phyloP scores from a whole-genome alignment of 2,797 vertebrate genomes.

The Pseudochaenichthys georgianus region DNA sequence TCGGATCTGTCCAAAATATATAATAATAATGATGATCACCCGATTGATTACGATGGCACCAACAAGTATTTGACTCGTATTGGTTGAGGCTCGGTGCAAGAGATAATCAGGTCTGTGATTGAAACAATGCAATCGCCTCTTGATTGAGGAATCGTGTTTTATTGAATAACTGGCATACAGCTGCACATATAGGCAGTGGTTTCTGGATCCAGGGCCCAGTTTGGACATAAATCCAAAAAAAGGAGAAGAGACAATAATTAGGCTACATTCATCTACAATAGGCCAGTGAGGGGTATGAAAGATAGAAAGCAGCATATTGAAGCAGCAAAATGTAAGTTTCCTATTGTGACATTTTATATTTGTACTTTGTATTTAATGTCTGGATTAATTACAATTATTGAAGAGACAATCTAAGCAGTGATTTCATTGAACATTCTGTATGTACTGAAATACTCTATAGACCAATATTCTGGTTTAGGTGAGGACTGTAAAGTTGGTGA shows the following conservation, averaged over 20 bases:
- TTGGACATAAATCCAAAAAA: conserved; percentile 64
- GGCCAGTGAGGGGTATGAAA: conserved; percentile 32
- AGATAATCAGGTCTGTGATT: conserved; percentile 38
- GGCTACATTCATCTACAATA: background rate
- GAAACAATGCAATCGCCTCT: conserved; percentile 52
- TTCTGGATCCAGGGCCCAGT: conserved; percentile 62
- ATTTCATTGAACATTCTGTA: background rate
- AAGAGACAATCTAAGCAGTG: background rate
- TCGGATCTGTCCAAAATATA: conserved; percentile 10
- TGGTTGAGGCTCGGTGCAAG: conserved; percentile 25
- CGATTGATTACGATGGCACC: conserved; percentile 20
- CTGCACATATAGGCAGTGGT: conserved; percentile 26
- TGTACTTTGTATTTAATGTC: background rate
- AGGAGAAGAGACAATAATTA: conserved; percentile 30
- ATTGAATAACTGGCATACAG: conserved; percentile 36
- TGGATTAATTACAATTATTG: background rate
- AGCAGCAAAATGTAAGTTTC: conserved; percentile 17
- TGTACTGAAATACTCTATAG: background rate
- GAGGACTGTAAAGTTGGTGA: conserved; percentile 56
- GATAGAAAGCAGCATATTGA: background rate
- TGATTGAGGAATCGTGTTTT: conserved; percentile 63
- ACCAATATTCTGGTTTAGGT: conserved; percentile 11
- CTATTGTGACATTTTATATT: background rate
- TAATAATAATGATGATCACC: background rate
- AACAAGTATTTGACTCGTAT: conserved; percentile 49